Conservation (phyloP, 2,797 vertebrate genomes). For the Acipenser ruthenus region DNA sequence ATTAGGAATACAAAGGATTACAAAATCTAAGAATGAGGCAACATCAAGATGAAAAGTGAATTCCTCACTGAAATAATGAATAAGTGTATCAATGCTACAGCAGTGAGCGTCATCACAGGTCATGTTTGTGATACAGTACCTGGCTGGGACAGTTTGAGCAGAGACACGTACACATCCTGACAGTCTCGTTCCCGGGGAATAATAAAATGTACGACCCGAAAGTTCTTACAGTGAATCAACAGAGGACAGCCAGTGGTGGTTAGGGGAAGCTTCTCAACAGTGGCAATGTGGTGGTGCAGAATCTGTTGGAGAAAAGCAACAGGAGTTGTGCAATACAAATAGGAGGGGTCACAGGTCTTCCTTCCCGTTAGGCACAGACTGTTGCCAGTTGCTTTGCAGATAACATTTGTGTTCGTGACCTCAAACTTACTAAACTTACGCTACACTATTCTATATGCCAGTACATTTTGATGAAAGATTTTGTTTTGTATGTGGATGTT, state of each 20-base stretch:
- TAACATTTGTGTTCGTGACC: no score
- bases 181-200: constrained; percentile 81
- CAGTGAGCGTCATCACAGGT: not conserved
- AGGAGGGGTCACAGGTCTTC: no score
- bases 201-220: constrained; percentile 74
- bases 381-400: no score
- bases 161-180: constrained; percentile 72
- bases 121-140: constrained; percentile 37
- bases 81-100: not conserved
- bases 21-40: not conserved
- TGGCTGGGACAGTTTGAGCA: constrained; percentile 75
- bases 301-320: constrained; percentile 44
- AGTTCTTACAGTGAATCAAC: constrained; percentile 85
- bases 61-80: not conserved
- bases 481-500: no score
- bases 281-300: constrained; percentile 62
- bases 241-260: constrained; percentile 73
- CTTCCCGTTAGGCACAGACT: no score
- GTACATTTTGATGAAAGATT: no score
- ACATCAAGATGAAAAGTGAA: not conserved
- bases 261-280: constrained; percentile 65
- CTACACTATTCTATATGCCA: no score
- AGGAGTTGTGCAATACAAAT: not conserved
- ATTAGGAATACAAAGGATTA: not conserved
- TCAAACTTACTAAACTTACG: no score